Evolutionary conservation across 2,888 invertebrate genomes (phyloP).

Genomic region (Dryobota labecula): DNA sequence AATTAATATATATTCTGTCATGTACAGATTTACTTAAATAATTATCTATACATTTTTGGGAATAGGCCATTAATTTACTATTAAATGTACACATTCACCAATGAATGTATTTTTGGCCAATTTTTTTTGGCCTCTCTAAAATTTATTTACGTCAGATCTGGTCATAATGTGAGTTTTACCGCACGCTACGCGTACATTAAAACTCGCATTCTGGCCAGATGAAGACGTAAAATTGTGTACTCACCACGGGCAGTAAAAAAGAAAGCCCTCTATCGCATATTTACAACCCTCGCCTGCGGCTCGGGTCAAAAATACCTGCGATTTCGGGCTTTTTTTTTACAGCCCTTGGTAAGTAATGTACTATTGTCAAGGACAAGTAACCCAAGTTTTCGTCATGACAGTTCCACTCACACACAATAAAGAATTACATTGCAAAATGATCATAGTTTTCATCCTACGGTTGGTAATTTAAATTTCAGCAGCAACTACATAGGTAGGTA

Average conservation of each 20-base stretch:
- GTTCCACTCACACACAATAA: not conserved
- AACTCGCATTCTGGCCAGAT: no score
- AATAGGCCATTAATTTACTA: constrained; percentile 6
- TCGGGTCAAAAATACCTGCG: no score
- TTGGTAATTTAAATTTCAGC: not conserved
- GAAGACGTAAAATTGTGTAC: no score
- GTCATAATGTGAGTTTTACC: no score
- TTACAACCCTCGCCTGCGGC: no score
- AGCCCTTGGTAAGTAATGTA: no score
- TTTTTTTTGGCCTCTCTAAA: not conserved
- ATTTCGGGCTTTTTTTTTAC: no score
- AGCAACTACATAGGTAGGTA: not conserved
- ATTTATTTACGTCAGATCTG: no score
- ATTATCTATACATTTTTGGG: constrained; percentile 1
- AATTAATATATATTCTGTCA: constrained; percentile 2
- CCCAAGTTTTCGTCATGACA: not conserved
- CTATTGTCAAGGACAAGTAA: not conserved
- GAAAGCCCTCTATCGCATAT: no score
- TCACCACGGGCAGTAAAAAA: no score
- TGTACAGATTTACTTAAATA: constrained; percentile 21
- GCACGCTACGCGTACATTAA: no score
- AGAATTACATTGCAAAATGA: not conserved
- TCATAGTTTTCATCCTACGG: not conserved
- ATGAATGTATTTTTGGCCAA: not conserved
- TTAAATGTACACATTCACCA: constrained; percentile 9